Evolutionary conservation across 1,140 invertebrate species (phyloP).

Genomic region (Anastrepha ludens): DNA sequence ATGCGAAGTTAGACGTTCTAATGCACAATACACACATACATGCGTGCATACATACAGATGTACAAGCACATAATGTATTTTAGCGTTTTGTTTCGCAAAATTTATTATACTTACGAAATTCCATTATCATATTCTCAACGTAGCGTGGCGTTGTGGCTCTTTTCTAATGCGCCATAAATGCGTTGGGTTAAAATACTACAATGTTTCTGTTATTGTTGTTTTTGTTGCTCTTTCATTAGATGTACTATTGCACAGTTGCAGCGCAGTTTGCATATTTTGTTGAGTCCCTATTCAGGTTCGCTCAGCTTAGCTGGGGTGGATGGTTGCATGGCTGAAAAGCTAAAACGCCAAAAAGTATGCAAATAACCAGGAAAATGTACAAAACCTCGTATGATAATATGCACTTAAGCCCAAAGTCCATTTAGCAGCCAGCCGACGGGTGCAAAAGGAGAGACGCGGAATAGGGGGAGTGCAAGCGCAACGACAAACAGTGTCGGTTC

Average conservation of each 20-base stretch:
- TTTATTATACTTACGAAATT: constrained; percentile 38
- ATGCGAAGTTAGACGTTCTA: background rate
- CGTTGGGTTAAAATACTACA: background rate
- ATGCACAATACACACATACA: too few species aligned
- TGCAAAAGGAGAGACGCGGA: background rate
- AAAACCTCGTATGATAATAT: constrained; percentile 34
- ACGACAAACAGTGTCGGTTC: background rate
- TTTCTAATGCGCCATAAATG: constrained; percentile 20
- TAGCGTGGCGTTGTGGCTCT: background rate
- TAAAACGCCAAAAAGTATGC: constrained; percentile 43
- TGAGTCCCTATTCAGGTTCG: too few species aligned
- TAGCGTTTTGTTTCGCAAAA: constrained; percentile 11
- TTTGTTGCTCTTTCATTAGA: background rate
- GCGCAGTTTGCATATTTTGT: too few species aligned
- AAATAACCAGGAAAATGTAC: constrained; percentile 29
- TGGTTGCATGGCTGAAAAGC: constrained; percentile 1
- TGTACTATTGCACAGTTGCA: background rate
- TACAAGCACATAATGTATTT: background rate
- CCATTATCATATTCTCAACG: constrained; percentile 17
- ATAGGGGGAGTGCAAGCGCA: background rate
- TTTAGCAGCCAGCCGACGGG: background rate
- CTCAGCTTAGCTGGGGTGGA: background rate
- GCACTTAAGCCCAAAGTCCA: constrained; percentile 40
- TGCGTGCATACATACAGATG: background rate
- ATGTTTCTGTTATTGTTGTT: background rate